Evolutionary conservation across 1,140 invertebrate genomes (phyloP).

Genomic region (Xylocopa sonorina): DNA sequence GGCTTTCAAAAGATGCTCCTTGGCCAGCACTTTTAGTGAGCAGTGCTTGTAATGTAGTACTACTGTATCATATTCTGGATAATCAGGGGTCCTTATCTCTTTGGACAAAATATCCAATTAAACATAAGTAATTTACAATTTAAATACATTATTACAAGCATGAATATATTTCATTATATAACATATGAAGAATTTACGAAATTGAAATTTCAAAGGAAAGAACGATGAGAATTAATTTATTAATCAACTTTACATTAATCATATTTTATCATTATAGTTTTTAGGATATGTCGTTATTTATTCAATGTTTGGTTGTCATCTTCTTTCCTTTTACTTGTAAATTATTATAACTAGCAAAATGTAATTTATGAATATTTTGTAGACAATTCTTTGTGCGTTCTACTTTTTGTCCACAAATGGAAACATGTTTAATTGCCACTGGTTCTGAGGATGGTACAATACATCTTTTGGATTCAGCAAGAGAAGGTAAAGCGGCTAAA

Average conservation of each 20-base stretch:
- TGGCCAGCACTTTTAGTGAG: conserved; percentile 91
- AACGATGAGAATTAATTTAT: too few species aligned
- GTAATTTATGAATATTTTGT: conserved; percentile 21
- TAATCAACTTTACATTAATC: too few species aligned
- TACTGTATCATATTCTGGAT: conserved; percentile 82
- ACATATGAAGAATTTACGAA: conserved; percentile 32
- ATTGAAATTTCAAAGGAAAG: too few species aligned
- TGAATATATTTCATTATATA: conserved; percentile 37
- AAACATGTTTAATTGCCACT: conserved; percentile 85
- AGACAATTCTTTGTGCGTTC: conserved; percentile 85
- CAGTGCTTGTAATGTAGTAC: conserved; percentile 88
- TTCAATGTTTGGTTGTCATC: too few species aligned
- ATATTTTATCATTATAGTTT: too few species aligned
- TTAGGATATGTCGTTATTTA: too few species aligned
- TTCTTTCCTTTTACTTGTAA: too few species aligned
- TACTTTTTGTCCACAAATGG: conserved; percentile 89
- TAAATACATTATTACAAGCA: neutral
- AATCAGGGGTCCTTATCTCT: conserved; percentile 73
- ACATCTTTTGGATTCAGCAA: conserved; percentile 92
- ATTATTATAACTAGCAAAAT: conserved; percentile 26
- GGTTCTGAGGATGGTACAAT: conserved; percentile 94
- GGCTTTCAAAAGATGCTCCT: conserved; percentile 89
- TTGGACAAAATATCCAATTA: conserved; percentile 83
- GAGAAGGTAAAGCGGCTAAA: conserved; percentile 86
- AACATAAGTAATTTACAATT: conserved; percentile 71